phyloP scores from a whole-genome alignment of 2,888 invertebrate genomes.

The Hetaerina titia region DNA sequence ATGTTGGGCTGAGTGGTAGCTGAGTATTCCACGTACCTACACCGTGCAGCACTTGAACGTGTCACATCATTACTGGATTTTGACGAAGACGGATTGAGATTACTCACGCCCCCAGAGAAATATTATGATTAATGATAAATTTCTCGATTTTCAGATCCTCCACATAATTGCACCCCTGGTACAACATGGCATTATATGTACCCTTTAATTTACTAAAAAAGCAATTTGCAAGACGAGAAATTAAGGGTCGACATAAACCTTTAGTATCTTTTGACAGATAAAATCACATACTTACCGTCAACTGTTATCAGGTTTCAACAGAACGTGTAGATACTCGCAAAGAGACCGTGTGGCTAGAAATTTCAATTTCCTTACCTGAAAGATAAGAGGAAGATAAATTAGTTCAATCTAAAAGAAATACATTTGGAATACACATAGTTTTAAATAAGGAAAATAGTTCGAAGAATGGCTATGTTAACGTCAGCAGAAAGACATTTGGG shows the following conservation, averaged over 20 bases:
- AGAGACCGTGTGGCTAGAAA: not conserved
- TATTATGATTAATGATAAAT: not conserved
- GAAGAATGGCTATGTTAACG: too few relatives aligned
- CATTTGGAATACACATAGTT: too few relatives aligned
- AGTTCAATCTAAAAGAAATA: too few relatives aligned
- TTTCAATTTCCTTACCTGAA: not conserved
- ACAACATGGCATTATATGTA: not conserved
- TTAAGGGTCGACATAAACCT: too few relatives aligned
- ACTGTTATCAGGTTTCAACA: not conserved
- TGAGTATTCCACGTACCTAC: not conserved
- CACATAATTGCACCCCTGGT: not conserved
- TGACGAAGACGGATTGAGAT: constrained; percentile 14
- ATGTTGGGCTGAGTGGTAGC: not conserved
- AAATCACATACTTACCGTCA: not conserved
- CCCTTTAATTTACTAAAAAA: not conserved
- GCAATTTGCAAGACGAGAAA: too few relatives aligned
- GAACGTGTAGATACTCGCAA: not conserved
- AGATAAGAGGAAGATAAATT: not conserved
- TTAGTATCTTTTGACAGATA: too few relatives aligned
- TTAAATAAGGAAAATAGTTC: too few relatives aligned
- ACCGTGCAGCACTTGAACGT: not conserved
- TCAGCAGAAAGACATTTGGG: too few relatives aligned
- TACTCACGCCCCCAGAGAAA: not conserved
- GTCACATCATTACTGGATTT: not conserved
- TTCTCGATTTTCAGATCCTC: not conserved